These are phyloP conservation scores for Tychaedon coryphoeus DNA, from an alignment of 2,113 vertebrate genomes.

Conservation along the genomic window DNA sequence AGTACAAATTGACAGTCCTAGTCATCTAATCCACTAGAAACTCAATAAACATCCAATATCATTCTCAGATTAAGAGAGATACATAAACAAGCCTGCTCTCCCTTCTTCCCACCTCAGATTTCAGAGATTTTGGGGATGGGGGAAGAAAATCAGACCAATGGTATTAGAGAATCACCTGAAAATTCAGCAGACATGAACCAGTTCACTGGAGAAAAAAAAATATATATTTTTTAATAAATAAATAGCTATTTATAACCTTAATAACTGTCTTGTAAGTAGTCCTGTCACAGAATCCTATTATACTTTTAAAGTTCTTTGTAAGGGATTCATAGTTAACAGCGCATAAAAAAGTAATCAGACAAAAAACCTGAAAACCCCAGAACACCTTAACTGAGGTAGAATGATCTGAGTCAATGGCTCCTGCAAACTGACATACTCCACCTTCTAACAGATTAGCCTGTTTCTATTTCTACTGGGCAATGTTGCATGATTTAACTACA, in stretches of 20 bases:
- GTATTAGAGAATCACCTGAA: not conserved
- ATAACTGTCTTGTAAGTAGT: not conserved
- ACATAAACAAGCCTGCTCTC: not conserved
- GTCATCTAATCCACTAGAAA: not conserved
- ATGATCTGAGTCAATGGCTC: not conserved
- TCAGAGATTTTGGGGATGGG: rapidly evolving
- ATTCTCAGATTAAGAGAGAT: not conserved
- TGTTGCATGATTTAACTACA: not conserved
- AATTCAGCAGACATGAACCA: not conserved
- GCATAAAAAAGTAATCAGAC: not conserved
- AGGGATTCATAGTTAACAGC: not conserved
- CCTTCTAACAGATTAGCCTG: not conserved
- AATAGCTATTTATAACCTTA: not conserved
- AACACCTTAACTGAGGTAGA: not conserved
- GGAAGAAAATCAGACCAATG: not conserved
- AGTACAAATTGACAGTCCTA: not conserved
- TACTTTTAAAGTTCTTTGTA: not conserved
- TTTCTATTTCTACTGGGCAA: not conserved
- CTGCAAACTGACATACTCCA: not conserved
- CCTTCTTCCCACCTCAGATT: rapidly evolving
- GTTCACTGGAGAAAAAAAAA: not conserved
- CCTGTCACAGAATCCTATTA: not conserved
- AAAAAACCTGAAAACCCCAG: not conserved
- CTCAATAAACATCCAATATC: not conserved
- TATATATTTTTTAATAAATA: not conserved